Base-by-base conservation (phyloP, 2,888 invertebrate species). In the Pomacea canaliculata region DNA sequence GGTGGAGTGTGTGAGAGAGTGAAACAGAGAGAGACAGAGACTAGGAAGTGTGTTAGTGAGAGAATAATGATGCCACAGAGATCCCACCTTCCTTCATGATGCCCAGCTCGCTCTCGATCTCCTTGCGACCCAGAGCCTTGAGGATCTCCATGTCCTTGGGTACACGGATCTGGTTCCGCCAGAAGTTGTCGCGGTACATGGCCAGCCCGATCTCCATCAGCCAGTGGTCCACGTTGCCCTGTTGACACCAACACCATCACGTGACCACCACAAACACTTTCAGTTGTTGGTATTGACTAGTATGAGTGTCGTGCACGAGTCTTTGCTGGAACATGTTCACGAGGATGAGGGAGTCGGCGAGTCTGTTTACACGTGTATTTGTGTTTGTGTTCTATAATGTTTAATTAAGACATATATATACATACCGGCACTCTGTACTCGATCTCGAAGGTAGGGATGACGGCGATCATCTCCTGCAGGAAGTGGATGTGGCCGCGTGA, bases 91-190 rank as follows among this genome's bases (percentile, higher is more conserved):
- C 75, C 77, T 87, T 88, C 0, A 71, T 84, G 23, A 89, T 87
- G 48, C 82, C 82, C 19, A 89, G 76, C 60, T 87, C 87, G 23
- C 78, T 83, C 74, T 83, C 82, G 10, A 89, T 84, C 19, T 87
- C 88, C 23, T 82, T 78, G 18, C 81, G 66, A 4, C 80, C 79
- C 73, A 88, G 86, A 4, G 84, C 77, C 74, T 88, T 88, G 19
- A 89, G 77, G 18, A 85, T 82, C 76, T 87, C 87, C 84, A 89
- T 83, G 37, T 87, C 85, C 56, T 83, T 83, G 7, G 83, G 78
- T 3, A 80, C 81, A 18, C 77, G 75, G 62, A 89, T 87, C 46
- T 85, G 83, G 77, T 84, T 84, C 37, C 76, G 72, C 13, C 78
- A 76, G 79, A 89, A 89, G 66, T 83, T 82, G 12, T 63, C 51